phyloP scores from a whole-genome alignment of 2,797 vertebrate genomes.

The Sciaenops ocellatus region DNA sequence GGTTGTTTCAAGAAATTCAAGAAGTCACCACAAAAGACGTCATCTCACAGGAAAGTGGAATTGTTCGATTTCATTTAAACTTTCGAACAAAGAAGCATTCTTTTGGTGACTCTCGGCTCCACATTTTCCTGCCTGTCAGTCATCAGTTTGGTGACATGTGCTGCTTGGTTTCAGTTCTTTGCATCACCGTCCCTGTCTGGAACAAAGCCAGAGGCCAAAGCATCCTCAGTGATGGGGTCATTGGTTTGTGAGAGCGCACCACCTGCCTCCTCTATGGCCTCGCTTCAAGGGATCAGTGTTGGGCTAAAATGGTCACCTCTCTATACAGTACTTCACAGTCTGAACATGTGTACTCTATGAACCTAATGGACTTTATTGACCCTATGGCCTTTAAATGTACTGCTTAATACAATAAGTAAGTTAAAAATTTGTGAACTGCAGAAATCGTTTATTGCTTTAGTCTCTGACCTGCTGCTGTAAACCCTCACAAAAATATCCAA shows the following conservation, averaged over 20 bases:
- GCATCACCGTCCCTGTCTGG: conserved; percentile 24
- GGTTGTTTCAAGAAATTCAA: too few relatives aligned
- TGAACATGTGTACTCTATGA: background rate
- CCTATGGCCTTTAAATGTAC: background rate
- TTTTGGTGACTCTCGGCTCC: background rate
- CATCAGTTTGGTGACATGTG: background rate
- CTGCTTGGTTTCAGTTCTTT: conserved; percentile 4
- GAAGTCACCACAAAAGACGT: background rate
- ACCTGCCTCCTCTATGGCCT: conserved; percentile 16
- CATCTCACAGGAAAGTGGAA: background rate
- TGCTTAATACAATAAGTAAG: too few relatives aligned
- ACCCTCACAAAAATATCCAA: background rate
- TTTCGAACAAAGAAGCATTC: background rate
- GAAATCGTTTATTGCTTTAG: background rate
- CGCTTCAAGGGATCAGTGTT: background rate
- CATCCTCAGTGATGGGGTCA: conserved; percentile 14
- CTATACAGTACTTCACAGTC: background rate
- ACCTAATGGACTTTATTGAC: background rate
- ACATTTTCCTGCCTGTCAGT: background rate
- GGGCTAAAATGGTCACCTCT: background rate
- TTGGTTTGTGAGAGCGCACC: conserved; percentile 16
- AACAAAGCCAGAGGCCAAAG: conserved; percentile 44
- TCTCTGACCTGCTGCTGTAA: background rate
- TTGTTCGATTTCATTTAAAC: background rate
- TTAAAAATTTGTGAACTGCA: background rate